These are phyloP conservation scores for Frankliniella fusca DNA, from an alignment of 2,888 invertebrate genomes.

Conservation along the genomic window DNA sequence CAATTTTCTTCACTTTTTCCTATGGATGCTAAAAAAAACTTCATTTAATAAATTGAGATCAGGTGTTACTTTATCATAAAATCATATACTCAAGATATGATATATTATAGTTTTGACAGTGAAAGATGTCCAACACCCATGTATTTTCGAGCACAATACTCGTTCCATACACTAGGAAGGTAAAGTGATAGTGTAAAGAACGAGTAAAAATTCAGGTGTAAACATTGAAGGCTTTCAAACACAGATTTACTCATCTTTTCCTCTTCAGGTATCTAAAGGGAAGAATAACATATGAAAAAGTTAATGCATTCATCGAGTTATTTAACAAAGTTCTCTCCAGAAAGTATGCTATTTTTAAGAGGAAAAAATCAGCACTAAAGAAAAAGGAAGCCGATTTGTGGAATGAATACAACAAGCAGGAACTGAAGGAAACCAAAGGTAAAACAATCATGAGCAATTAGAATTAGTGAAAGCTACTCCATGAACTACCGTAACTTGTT, in stretches of 20 bases:
- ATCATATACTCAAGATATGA: too few species aligned
- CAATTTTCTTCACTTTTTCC: too few species aligned
- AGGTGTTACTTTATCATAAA: too few species aligned
- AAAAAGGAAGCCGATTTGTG: neutral
- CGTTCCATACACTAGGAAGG: too few species aligned
- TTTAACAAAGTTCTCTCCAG: neutral
- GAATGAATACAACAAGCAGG: neutral
- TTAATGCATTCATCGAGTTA: neutral
- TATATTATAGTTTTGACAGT: too few species aligned
- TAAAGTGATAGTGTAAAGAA: too few species aligned
- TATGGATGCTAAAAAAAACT: too few species aligned
- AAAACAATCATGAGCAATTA: neutral
- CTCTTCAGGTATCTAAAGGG: neutral
- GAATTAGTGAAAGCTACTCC: neutral
- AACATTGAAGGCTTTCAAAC: too few species aligned
- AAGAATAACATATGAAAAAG: neutral
- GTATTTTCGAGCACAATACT: too few species aligned
- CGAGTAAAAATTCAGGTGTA: too few species aligned
- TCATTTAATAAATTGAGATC: too few species aligned
- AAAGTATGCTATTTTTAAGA: neutral
- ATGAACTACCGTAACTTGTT: neutral
- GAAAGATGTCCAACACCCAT: too few species aligned
- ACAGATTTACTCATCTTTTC: neutral
- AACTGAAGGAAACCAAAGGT: conserved; percentile 2
- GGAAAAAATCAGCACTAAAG: neutral